Conservation (phyloP, 2,113 vertebrate species). For the Sinocyclocheilus anshuiensis region DNA sequence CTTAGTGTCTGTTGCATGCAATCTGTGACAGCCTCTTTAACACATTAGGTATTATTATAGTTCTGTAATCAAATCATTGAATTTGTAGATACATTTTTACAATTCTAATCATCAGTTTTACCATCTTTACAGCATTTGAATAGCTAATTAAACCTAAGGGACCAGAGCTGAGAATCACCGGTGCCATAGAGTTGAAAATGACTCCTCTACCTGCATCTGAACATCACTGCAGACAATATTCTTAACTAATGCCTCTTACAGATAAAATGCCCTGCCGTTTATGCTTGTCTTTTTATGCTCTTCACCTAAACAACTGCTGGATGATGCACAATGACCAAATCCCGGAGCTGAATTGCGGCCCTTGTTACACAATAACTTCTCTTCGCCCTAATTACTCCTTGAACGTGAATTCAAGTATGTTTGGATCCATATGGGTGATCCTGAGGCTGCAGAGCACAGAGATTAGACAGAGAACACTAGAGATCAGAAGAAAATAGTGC, state of each 20-base stretch:
- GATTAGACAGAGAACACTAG: slow-evolving; percentile 52
- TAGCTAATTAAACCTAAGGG: neutral
- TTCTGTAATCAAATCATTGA: no score
- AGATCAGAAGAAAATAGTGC: slow-evolving; percentile 36
- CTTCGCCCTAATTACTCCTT: slow-evolving; percentile 85
- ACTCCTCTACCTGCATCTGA: slow-evolving; percentile 43
- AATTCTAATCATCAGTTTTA: neutral
- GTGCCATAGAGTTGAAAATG: neutral
- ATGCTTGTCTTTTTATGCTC: slow-evolving; percentile 55
- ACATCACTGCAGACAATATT: slow-evolving; percentile 38
- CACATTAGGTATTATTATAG: neutral
- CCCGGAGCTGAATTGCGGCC: slow-evolving; percentile 77
- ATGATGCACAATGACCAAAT: slow-evolving; percentile 81
- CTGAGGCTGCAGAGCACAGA: slow-evolving; percentile 62
- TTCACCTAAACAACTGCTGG: slow-evolving; percentile 54
- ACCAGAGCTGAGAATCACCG: neutral
- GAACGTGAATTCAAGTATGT: slow-evolving; percentile 88
- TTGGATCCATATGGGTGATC: slow-evolving; percentile 72
- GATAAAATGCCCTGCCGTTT: slow-evolving; percentile 52
- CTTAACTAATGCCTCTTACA: slow-evolving; percentile 41
- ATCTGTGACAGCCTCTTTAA: neutral
- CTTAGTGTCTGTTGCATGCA: neutral
- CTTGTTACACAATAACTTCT: slow-evolving; percentile 86
- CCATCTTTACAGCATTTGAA: neutral
- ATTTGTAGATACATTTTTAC: neutral